These are phyloP conservation scores for Catocala nupta DNA, from an alignment of 2,888 invertebrate genomes.

Conservation along the genomic window DNA sequence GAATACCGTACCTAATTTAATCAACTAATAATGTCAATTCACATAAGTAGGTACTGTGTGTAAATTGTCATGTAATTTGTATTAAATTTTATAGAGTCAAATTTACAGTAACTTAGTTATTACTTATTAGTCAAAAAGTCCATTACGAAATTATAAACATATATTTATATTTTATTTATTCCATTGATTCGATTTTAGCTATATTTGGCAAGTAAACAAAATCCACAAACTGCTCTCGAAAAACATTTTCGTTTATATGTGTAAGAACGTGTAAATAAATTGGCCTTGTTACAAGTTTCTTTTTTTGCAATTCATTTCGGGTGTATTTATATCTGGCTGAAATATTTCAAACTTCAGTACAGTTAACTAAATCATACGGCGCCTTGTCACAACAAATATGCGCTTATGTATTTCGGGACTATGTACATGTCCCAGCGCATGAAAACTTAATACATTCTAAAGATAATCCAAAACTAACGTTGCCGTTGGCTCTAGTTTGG, in stretches of 20 bases:
- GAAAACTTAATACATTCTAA: slow-evolving; percentile 54
- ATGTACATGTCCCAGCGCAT: slow-evolving; percentile 39
- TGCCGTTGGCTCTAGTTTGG: slow-evolving; percentile 42
- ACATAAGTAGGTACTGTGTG: no score
- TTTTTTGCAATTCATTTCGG: slow-evolving; percentile 10
- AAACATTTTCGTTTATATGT: neutral
- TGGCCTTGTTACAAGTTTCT: slow-evolving; percentile 7
- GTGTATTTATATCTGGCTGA: neutral
- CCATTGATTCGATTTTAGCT: neutral
- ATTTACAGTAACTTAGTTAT: no score
- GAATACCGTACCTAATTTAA: no score
- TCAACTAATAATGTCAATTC: no score
- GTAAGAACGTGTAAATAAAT: slow-evolving; percentile 6
- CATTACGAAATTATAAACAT: no score
- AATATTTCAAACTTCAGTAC: slow-evolving; percentile 1
- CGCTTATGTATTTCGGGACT: slow-evolving; percentile 34
- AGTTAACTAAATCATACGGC: slow-evolving; percentile 16
- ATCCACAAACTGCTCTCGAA: neutral
- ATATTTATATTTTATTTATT: no score
- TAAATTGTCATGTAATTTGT: no score
- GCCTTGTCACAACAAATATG: slow-evolving; percentile 26
- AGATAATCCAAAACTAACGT: slow-evolving; percentile 51
- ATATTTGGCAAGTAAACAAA: neutral
- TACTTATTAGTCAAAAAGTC: no score
- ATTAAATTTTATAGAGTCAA: no score